Base-by-base conservation (phyloP, 2,113 vertebrate genomes). In the Columbina picui region DNA sequence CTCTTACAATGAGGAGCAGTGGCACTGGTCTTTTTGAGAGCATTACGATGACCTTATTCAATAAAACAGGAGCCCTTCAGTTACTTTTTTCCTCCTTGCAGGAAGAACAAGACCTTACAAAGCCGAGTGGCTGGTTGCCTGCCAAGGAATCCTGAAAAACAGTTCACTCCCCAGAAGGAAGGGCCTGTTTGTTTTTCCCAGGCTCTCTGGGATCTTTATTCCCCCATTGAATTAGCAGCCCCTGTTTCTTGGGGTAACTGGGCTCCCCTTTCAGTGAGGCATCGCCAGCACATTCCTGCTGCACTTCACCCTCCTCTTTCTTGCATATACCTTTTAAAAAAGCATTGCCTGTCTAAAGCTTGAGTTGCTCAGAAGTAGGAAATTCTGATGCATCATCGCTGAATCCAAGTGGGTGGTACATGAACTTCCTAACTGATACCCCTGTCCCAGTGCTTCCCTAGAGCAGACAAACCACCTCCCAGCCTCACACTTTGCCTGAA, bases 131-230 rank as follows among this genome's bases (percentile, higher is more conserved):
- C 63, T 97, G 93, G 96, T 96, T 93, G 95, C 41, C 82, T 97
- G 96, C 96, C 97, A 97, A 97, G 69, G 85, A 96, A 96, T 97
- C 96, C 95, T 96, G 92, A 94, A 95, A 96, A 97, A 94, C 94
- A 96, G 78, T 96, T 96, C 81, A 34, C 83, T 93, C 86, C 76
- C 90, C 90, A 94, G 96, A 97, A 96, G 93, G 93, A 96, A 96
- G 91, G 93, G 95, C 92, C 94, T 95, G 82, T 97, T 97, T 96
- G 94, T 96, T 97, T 97, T 97, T 97, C 96, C 93, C 96, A 97
- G 96, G 93, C 93, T 97, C 87, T 75, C 89, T 94, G 90, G 91
- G 84, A 89, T 97, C 53, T 92, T 94, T 96, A 90, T 95, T 89
- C 57, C 67, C 59, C 70, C 22, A 69, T 49, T 87, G 92, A 96